phyloP scores from a whole-genome alignment of 2,888 invertebrate genomes.

The Vanessa cardui region DNA sequence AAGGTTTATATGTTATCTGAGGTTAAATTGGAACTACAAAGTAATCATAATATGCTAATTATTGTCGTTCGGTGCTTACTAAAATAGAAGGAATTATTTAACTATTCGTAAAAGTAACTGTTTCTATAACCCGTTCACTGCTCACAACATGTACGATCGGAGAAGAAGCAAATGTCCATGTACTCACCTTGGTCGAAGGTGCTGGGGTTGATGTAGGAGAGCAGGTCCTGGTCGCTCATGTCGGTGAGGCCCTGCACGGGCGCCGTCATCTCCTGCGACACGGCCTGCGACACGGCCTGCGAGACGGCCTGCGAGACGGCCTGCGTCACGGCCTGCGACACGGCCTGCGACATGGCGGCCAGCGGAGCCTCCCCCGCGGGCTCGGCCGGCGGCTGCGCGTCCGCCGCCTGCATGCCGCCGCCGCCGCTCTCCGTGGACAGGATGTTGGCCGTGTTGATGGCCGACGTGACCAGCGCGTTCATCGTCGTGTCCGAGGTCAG shows the following conservation, averaged over 20 bases:
- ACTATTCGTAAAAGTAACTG: background rate
- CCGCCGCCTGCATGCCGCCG: constrained; percentile 49
- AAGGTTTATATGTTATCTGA: background rate
- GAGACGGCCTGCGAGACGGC: constrained; percentile 77
- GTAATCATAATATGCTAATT: background rate
- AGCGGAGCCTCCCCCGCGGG: constrained; percentile 67
- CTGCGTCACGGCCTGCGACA: constrained; percentile 77
- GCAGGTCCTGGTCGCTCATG: constrained; percentile 93
- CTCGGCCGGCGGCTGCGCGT: constrained; percentile 59
- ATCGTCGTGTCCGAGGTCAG: constrained; percentile 85
- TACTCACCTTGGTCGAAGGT: constrained; percentile 92
- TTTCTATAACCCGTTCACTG: background rate
- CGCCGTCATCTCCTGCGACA: constrained; percentile 81
- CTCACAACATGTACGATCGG: constrained; percentile 24
- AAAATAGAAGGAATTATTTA: background rate
- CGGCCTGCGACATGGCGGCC: constrained; percentile 77
- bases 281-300: constrained; percentile 77
- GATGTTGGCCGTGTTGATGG: constrained; percentile 78
- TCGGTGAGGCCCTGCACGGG: constrained; percentile 88
- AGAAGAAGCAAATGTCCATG: constrained; percentile 56
- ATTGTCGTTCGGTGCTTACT: background rate
- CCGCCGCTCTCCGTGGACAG: constrained; percentile 62
- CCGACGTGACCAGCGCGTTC: constrained; percentile 81
- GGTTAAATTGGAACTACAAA: background rate
- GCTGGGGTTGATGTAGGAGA: constrained; percentile 94